phyloP scores from a whole-genome alignment of 2,113 vertebrate species.

The Lamprologus callipterus region DNA sequence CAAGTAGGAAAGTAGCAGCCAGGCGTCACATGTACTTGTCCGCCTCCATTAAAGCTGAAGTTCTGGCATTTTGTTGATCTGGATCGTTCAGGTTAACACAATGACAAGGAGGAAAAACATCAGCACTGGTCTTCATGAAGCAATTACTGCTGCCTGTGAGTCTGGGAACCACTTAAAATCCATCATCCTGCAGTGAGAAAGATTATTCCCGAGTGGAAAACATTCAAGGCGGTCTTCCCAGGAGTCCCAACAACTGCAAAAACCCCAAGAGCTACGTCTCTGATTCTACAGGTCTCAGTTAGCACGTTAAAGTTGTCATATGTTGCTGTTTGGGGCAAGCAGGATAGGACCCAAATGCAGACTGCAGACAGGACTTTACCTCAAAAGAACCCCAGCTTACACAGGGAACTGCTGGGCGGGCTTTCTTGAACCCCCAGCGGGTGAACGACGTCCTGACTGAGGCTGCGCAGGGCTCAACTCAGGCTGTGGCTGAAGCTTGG shows the following conservation, averaged over 20 bases:
- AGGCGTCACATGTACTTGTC: neutral
- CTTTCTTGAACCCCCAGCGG: neutral
- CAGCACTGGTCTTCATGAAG: neutral
- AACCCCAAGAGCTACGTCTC: neutral
- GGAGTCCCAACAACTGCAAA: neutral
- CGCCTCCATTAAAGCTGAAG: neutral
- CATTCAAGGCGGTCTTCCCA: neutral
- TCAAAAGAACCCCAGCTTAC: neutral
- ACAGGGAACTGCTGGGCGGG: neutral
- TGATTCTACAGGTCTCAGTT: neutral
- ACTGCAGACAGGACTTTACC: neutral
- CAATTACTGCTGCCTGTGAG: neutral
- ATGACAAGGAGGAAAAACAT: neutral
- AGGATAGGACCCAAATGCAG: neutral
- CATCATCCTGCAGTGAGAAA: neutral
- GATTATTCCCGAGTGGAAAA: neutral
- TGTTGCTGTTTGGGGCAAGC: neutral
- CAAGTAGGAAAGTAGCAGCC: neutral
- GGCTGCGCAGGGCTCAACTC: neutral
- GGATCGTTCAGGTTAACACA: fast-evolving
- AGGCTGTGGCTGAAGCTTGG: neutral
- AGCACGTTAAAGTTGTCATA: neutral
- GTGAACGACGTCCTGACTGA: fast-evolving
- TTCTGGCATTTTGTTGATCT: neutral
- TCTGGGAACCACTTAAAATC: neutral